A percentile compares a stretch with the other conserved stretches of the same genome.
Evolutionary conservation across 1,140 invertebrate genomes (phyloP).

Genomic region (Anagrus nilaparvatae): DNA sequence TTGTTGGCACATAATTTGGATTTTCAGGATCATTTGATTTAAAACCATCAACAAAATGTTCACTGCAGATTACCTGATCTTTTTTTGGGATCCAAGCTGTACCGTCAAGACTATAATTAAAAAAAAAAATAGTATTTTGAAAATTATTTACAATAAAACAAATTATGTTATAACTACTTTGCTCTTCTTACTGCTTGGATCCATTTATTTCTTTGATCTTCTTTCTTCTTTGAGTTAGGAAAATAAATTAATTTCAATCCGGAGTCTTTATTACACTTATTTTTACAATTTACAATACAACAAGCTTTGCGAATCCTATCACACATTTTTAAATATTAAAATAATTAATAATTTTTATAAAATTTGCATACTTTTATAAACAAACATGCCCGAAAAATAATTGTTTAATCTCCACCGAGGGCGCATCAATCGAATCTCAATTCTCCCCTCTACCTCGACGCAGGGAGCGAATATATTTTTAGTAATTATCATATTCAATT

Average conservation of each 20-base stretch:
- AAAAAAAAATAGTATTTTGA: neutral
- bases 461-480: no score
- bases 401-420: no score
- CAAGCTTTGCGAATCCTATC: no score
- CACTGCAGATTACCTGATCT: constrained; percentile 9
- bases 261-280: neutral
- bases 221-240: neutral
- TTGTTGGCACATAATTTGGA: constrained; percentile 10
- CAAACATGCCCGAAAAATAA: no score
- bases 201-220: constrained; percentile 1
- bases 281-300: constrained; percentile 4
- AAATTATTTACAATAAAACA: neutral
- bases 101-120: neutral
- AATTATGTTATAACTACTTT: constrained; percentile 2
- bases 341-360: no score
- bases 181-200: neutral
- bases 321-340: no score
- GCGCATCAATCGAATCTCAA: no score
- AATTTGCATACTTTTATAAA: no score
- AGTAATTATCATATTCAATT: no score
- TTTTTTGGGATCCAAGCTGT: constrained; percentile 6
- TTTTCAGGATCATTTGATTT: constrained; percentile 7
- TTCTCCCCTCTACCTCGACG: no score
- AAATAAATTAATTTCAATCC: neutral
- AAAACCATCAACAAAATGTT: constrained; percentile 11